Conservation (phyloP, 1,140 invertebrate species). For the Chironomus striatipennis region DNA sequence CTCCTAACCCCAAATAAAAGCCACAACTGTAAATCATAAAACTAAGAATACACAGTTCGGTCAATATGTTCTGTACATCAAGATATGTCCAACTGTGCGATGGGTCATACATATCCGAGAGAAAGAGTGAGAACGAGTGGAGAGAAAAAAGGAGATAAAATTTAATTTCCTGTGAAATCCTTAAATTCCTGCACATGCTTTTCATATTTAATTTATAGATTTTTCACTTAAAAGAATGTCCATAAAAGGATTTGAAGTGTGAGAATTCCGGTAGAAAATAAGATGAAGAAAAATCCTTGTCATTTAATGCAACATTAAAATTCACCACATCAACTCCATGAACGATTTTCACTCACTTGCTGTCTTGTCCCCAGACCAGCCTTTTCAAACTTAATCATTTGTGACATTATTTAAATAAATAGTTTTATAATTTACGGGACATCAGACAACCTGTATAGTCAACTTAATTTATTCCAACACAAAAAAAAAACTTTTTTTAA, state of each 20-base stretch:
- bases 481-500: background rate
- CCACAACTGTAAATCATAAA: no score
- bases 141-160: background rate
- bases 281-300: background rate
- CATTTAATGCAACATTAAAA: conserved; percentile 21
- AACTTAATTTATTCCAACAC: conserved; percentile 2
- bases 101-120: no score
- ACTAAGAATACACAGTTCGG: no score
- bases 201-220: conserved; percentile 23
- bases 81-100: no score
- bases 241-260: background rate
- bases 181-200: conserved; percentile 22
- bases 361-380: no score
- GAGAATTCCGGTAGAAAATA: background rate
- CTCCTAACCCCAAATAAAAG: no score
- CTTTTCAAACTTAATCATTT: conserved; percentile 17
- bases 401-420: conserved; percentile 23
- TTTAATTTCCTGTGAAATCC: conserved; percentile 18
- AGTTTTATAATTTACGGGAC: conserved; percentile 22
- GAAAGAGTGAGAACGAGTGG: background rate
- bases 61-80: no score
- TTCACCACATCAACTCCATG: conserved; percentile 10
- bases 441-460: no score
- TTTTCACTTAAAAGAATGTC: conserved; percentile 14
- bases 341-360: conserved; percentile 4